phyloP scores from a whole-genome alignment of 2,888 invertebrate species.

The Willowsia nigromaculata region DNA sequence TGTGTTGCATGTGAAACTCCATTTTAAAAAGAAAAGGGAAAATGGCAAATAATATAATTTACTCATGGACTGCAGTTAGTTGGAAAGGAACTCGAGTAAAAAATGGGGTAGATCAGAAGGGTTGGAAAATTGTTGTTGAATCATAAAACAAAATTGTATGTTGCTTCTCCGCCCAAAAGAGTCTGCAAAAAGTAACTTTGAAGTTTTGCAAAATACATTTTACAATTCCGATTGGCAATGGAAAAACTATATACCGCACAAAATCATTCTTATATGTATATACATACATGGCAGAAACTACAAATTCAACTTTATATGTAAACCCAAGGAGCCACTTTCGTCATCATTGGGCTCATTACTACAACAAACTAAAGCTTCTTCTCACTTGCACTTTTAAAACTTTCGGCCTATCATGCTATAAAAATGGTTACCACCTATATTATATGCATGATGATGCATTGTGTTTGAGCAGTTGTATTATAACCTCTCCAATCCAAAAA shows the following conservation, averaged over 20 bases:
- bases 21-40: background rate
- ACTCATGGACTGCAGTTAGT: background rate
- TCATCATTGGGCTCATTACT: background rate
- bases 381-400: constrained; percentile 35
- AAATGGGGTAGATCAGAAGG: constrained; percentile 58
- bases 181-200: constrained; percentile 13
- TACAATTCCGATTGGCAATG: constrained; percentile 16
- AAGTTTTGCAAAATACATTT: constrained; percentile 33
- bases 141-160: constrained; percentile 69
- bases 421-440: too few species aligned
- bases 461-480: background rate
- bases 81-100: constrained; percentile 27
- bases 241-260: background rate
- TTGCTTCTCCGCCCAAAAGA: constrained; percentile 58
- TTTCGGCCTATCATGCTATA: too few species aligned
- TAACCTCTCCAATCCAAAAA: background rate
- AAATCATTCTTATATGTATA: background rate
- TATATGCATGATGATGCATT: background rate
- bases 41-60: background rate
- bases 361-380: constrained; percentile 6
- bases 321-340: background rate
- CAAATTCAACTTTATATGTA: background rate
- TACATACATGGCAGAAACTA: background rate
- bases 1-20: background rate
- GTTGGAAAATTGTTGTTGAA: constrained; percentile 62